Evolutionary conservation across 1,140 invertebrate species (phyloP), one percentile per base, ranked within the genome.

Genomic region (Cardiocondyla obscurior): DNA sequence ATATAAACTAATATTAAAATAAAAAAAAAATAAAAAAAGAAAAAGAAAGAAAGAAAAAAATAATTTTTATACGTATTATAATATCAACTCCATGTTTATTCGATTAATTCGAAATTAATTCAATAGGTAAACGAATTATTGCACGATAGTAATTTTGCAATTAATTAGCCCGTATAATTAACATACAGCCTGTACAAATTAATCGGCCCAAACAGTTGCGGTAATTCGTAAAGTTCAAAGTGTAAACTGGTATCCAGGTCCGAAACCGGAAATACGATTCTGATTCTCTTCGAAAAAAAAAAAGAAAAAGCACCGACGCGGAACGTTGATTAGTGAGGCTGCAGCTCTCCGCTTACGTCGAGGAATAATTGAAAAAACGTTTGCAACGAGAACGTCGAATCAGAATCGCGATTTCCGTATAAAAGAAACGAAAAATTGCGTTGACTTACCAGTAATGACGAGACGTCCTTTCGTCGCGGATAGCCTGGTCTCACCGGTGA

Each of bases 381-480:
- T 60, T 30, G 4, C 30, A 73, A 19, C 30, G 19, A 44, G 19
- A 42, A 4, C 22, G 22, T 25, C n/a, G 30, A 83, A 88, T 87
- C 86, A 88, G 83, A 90, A 90, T 90, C 81, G 86, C 89, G 30
- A 81, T 86, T 86, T 84, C 72, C 12, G 57, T 77, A 30, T 65
- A n/a, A 69, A 74, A 72, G 42, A 0, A 64, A 62, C 77, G 64
- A 58, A 57, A 82, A 28, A 85, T 72, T 67, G 58, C 74, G 83
- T 67, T 84, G 62, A 95, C 96, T 96, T 96, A 99, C 98, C 98
- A 94, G 98, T 99, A 94, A 99, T 98, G 93, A 99, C 98, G 77
- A 99, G 95, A 90, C 98, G 95, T 94, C 98, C 98, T 92, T 99
- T 99, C 46, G 98, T 98, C 53, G 98, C 97, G 90, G 98, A 99